A percentile compares a stretch with the other conserved stretches of the same genome.
phyloP scores from a whole-genome alignment of 2,797 vertebrate species.

The Phrynocephalus vlangalii region DNA sequence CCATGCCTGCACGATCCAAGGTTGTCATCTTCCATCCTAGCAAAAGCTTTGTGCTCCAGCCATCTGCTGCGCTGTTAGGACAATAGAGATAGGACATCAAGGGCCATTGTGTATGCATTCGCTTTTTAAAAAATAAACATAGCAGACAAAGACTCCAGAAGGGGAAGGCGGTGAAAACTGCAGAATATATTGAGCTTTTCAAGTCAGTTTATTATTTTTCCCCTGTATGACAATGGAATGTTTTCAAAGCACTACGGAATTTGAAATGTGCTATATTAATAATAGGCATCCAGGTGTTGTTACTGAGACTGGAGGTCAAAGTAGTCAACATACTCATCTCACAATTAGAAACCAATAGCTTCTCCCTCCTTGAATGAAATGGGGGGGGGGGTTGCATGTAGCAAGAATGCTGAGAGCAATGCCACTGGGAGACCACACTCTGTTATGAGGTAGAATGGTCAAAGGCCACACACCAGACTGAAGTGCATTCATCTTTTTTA shows the following conservation, averaged over 20 bases:
- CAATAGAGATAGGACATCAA: neutral
- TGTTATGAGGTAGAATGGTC: no score
- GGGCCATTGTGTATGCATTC: neutral
- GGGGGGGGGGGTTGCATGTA: no score
- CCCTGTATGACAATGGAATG: neutral
- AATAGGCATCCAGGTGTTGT: neutral
- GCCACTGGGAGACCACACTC: no score
- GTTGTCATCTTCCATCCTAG: neutral
- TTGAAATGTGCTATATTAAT: neutral
- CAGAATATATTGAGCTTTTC: neutral
- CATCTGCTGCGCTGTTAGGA: neutral
- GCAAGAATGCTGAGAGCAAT: no score
- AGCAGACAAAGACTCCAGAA: neutral
- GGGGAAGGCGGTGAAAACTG: neutral
- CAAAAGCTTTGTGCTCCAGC: neutral
- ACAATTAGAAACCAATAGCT: no score
- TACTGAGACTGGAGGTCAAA: neutral
- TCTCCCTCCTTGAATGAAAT: no score
- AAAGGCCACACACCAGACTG: no score
- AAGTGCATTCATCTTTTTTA: no score
- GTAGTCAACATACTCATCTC: no score
- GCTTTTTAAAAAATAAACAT: neutral
- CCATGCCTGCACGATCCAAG: constrained; percentile 1
- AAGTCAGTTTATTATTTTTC: neutral
- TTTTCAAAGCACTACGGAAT: neutral